Percentiles rank a stretch among this genome's conserved stretches.
phyloP scores from a whole-genome alignment of 2,113 vertebrate genomes.

The Zosterops borbonicus region DNA sequence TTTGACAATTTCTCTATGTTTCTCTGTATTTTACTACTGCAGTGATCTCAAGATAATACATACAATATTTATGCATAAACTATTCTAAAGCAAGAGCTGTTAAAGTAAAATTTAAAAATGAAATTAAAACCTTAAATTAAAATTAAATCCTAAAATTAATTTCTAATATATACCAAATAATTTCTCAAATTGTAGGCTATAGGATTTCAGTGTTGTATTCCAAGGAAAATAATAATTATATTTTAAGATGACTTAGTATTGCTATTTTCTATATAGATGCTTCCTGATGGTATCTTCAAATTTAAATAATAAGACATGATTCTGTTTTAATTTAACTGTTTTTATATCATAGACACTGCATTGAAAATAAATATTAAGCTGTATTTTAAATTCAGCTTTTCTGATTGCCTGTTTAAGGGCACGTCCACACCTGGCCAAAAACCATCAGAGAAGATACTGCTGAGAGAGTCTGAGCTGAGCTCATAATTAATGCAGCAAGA shows the following conservation, averaged over 20 bases:
- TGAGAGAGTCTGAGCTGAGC: not conserved
- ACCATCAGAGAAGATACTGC: not conserved
- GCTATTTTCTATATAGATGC: not conserved
- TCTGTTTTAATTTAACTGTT: not conserved
- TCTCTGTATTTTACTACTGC: not conserved
- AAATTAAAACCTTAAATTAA: not conserved
- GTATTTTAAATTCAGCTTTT: not conserved
- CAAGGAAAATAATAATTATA: not conserved
- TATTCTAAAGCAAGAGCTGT: not conserved
- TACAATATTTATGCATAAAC: not conserved
- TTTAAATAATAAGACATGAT: not conserved
- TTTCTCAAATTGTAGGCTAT: not conserved
- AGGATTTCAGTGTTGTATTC: not conserved
- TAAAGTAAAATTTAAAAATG: not conserved
- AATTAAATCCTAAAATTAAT: not conserved
- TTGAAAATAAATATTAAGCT: not conserved
- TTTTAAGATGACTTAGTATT: not conserved
- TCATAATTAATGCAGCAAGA: not conserved
- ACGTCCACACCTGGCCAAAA: not conserved
- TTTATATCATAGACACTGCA: not conserved
- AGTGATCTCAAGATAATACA: not conserved
- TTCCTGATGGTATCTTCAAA: not conserved
- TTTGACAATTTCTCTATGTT: not conserved
- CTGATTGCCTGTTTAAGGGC: not conserved
- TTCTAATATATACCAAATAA: not conserved